These are phyloP conservation scores for Pararge aegeria DNA, from an alignment of 1,140 invertebrate species.

Conservation along the genomic window DNA sequence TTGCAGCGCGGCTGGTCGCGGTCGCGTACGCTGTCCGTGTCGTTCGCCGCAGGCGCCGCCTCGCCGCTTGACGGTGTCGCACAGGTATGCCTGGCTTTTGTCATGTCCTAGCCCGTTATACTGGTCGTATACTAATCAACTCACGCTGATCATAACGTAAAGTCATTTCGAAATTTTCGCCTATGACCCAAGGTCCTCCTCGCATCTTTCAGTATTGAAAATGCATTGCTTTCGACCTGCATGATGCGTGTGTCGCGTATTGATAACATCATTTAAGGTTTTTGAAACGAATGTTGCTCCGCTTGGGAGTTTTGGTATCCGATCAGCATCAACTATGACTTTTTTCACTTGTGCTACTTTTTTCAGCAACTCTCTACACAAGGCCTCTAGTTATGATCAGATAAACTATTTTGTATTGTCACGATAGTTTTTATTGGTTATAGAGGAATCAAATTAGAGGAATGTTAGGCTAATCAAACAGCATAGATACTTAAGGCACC, in stretches of 20 bases:
- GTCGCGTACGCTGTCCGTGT: constrained; percentile 92
- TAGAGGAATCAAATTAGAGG: not conserved
- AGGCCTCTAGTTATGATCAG: not conserved
- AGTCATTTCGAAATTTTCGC: too few relatives aligned
- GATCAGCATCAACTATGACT: not conserved
- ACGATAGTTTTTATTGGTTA: not conserved
- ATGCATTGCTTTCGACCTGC: too few relatives aligned
- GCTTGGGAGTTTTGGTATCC: not conserved
- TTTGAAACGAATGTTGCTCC: too few relatives aligned
- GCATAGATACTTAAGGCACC: not conserved
- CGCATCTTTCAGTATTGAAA: too few relatives aligned
- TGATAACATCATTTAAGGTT: too few relatives aligned
- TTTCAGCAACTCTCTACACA: not conserved
- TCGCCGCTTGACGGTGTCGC: constrained; percentile 80
- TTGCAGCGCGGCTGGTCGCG: constrained; percentile 89
- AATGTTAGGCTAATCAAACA: not conserved
- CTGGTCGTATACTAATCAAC: not conserved
- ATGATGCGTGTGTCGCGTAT: too few relatives aligned
- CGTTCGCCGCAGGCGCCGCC: constrained; percentile 86
- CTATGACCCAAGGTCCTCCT: too few relatives aligned
- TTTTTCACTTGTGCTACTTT: not conserved
- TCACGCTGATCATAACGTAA: not conserved
- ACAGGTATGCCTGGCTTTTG: constrained; percentile 63
- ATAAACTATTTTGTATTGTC: not conserved
- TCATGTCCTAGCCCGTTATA: not conserved